Percentiles rank a stretch among this genome's conserved stretches.
phyloP scores from a whole-genome alignment of 1,140 invertebrate genomes.

The Sminthurides bifidus region DNA sequence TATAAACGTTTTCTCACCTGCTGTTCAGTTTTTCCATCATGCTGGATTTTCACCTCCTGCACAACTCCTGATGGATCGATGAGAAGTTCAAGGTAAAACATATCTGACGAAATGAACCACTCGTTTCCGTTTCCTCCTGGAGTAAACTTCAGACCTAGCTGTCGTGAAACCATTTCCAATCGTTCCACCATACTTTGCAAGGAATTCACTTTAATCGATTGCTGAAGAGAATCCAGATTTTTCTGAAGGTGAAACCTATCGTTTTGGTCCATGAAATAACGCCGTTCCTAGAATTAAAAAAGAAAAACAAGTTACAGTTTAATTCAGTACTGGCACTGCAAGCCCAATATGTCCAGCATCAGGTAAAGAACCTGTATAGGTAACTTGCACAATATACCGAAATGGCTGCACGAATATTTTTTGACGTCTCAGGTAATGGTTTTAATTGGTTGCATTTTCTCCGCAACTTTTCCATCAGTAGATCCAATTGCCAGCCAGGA shows the following conservation, averaged over 20 bases:
- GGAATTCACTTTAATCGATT: constrained; percentile 84
- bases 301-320: not conserved
- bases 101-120: constrained; percentile 86
- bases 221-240: constrained; percentile 81
- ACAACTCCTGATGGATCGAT: constrained; percentile 68
- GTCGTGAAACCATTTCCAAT: constrained; percentile 59
- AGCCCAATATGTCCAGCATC: constrained; percentile 10
- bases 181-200: constrained; percentile 82
- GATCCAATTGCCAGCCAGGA: constrained; percentile 47
- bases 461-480: constrained; percentile 76
- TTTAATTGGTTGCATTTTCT: constrained; percentile 62
- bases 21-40: constrained; percentile 62
- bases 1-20: constrained; percentile 37
- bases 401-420: constrained; percentile 67
- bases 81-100: constrained; percentile 89
- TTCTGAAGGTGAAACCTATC: constrained; percentile 75
- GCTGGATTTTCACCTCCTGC: constrained; percentile 85
- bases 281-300: constrained; percentile 54
- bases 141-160: constrained; percentile 59
- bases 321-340: not conserved
- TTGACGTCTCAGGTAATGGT: constrained; percentile 67
- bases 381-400: constrained; percentile 45
- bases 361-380: not conserved
- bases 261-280: constrained; percentile 63
- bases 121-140: constrained; percentile 56